Evolutionary conservation across 1,140 invertebrate species (phyloP).

Genomic region (Drosophila triauraria): DNA sequence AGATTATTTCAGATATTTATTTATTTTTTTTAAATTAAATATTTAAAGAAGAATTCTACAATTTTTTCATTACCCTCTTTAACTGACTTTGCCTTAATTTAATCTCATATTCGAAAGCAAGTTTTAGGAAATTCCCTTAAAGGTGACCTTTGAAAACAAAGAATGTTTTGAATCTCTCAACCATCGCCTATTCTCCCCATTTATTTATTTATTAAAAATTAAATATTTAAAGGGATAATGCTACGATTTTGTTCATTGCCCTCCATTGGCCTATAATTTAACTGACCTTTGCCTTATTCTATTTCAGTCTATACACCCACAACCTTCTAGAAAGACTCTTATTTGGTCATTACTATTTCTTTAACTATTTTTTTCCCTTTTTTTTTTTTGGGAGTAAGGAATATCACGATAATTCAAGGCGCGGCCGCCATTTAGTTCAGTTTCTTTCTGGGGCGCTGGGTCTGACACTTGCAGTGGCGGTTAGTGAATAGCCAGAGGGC

Average conservation of each 20-base stretch:
- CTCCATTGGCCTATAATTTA: slow-evolving; percentile 58
- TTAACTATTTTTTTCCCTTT: neutral
- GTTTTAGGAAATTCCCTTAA: slow-evolving; percentile 4
- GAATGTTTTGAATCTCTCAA: neutral
- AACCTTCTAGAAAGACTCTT: slow-evolving; percentile 1
- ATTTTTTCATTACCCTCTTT: too few species aligned
- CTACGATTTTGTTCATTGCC: slow-evolving; percentile 4
- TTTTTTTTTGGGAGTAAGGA: neutral
- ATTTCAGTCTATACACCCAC: slow-evolving; percentile 19
- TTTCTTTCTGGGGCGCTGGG: slow-evolving; percentile 30
- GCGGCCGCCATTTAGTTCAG: slow-evolving; percentile 66
- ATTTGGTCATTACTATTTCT: slow-evolving; percentile 36
- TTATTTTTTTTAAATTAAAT: neutral
- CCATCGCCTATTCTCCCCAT: too few species aligned
- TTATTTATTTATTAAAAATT: neutral
- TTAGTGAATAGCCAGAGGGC: slow-evolving; percentile 15
- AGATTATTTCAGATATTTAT: neutral
- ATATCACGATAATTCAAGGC: slow-evolving; percentile 66
- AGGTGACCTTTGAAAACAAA: neutral
- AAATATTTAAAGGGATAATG: neutral
- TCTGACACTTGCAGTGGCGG: slow-evolving; percentile 31
- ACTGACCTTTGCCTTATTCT: slow-evolving; percentile 36
- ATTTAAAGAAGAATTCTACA: slow-evolving; percentile 2
- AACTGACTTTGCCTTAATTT: too few species aligned
- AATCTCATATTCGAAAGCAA: neutral